A percentile compares a stretch with the other conserved stretches of the same genome.
phyloP scores from a whole-genome alignment of 2,888 invertebrate species.

The Petrolisthes cinctipes region DNA sequence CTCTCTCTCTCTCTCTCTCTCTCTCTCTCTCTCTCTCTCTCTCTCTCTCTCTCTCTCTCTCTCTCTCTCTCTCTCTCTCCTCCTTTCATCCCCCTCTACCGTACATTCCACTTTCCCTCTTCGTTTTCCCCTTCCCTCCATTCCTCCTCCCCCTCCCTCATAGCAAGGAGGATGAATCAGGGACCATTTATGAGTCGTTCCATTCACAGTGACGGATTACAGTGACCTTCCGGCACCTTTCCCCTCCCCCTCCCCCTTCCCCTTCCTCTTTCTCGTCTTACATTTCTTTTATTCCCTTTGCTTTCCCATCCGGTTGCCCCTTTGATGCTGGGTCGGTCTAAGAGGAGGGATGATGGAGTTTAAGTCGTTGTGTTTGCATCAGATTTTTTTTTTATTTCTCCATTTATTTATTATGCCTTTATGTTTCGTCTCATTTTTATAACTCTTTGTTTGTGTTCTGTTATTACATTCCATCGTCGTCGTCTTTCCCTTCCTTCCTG shows the following conservation, averaged over 20 bases:
- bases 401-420: no score
- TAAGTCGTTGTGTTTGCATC: no score
- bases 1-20: slow-evolving; percentile 5
- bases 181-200: neutral
- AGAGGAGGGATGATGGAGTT: no score
- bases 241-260: neutral
- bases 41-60: slow-evolving; percentile 23
- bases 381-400: no score
- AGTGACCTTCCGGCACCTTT: neutral
- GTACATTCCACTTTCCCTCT: neutral
- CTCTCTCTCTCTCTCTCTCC: slow-evolving; percentile 9
- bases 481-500: neutral
- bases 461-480: neutral
- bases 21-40: slow-evolving; percentile 6
- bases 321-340: no score
- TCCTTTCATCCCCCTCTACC: neutral
- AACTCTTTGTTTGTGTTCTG: slow-evolving; percentile 15
- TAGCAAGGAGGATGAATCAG: neutral
- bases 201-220: neutral
- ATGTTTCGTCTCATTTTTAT: no score
- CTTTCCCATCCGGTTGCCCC: neutral
- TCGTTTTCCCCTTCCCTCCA: neutral
- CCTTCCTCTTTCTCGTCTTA: neutral
- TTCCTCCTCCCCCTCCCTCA: neutral
- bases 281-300: neutral